Percentiles rank a stretch among this genome's conserved stretches.
Conservation (phyloP, 1,140 invertebrate genomes). For the Stegodyphus dumicola region DNA sequence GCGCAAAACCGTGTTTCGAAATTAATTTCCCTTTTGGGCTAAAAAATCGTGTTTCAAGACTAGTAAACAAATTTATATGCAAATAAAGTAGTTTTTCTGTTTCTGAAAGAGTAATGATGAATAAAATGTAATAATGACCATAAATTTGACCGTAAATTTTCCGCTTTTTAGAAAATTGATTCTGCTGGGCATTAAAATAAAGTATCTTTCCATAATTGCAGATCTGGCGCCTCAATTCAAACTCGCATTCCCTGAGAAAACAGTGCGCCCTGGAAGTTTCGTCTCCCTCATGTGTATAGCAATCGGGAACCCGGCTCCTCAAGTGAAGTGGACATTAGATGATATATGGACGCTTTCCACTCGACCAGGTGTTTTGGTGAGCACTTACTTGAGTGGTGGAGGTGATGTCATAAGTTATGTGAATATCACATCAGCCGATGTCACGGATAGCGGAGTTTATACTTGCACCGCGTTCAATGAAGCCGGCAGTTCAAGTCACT, state of each 20-base stretch:
- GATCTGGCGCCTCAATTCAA: constrained; percentile 42
- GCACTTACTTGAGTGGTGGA: constrained; percentile 50
- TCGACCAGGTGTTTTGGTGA: constrained; percentile 55
- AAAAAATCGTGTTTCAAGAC: too few relatives aligned
- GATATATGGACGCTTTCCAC: constrained; percentile 66
- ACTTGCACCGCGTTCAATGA: constrained; percentile 67
- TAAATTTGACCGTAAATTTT: too few relatives aligned
- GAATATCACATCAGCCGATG: constrained; percentile 88
- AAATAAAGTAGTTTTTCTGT: too few relatives aligned
- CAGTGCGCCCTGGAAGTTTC: constrained; percentile 85
- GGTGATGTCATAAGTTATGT: constrained; percentile 82
- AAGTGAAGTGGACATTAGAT: constrained; percentile 85
- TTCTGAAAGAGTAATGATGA: too few relatives aligned
- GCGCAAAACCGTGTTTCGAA: too few relatives aligned
- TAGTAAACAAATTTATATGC: too few relatives aligned
- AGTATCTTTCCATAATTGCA: not conserved
- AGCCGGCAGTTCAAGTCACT: constrained; percentile 68
- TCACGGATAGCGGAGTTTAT: constrained; percentile 70
- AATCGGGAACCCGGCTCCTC: constrained; percentile 92
- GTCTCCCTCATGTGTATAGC: constrained; percentile 85
- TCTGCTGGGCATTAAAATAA: too few relatives aligned
- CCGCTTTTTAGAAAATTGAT: too few relatives aligned
- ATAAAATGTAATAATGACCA: too few relatives aligned
- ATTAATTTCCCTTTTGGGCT: too few relatives aligned
- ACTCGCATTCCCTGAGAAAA: constrained; percentile 71